Base-by-base conservation (phyloP, 2,113 vertebrate genomes). In the Shinisaurus crocodilurus region DNA sequence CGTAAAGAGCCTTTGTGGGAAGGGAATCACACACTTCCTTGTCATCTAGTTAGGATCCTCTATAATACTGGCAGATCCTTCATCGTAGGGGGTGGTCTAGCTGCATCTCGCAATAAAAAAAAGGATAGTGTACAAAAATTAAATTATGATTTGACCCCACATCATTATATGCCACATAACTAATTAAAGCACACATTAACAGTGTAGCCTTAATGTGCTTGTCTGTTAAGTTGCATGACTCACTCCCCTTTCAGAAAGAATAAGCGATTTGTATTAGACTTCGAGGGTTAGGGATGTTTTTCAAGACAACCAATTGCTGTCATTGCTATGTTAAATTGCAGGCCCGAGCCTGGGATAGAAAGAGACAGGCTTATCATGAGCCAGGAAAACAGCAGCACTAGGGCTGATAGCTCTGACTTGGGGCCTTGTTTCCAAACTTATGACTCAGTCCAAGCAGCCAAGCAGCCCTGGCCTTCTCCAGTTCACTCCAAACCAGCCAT, bases 61-160 rank as follows among this genome's bases (percentile, higher is more conserved):
- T 92, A 90, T 93, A 91, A 95, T 97, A 96, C 96, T 96, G 93
- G 89, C 95, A 94, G 88, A 94, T 94, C 94, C 97, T 97, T 97
- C 95, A 97, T 97, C 97, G 93, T 91, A 94, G 96, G 97, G 97
- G 98, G 98, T 98, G 98, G 98, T 98, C 98, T 95, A 6, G 87
- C 94, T 88, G 93, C 96, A 96, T 97, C 91, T 96, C 96, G 96
- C 95, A 95, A 70, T 80, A n/a, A 37, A 93, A 96, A 96, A 97
- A 96, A 96, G 96, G 96, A 96, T 96, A 96, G 97, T 96, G 96
- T 97, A 97, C 96, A 97, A 98, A 98, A 98, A 98, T 98, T 98
- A 97, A 98, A 98, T 98, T 98, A 98, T 98, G 98, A 97, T 97
- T 97, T 98, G 98, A 98, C 98, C 98, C 94, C 93, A 82, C 95